These are phyloP conservation scores for Crossaster papposus DNA, from an alignment of 53 echinoderm and acorn worm genomes.

Conservation along the genomic window DNA sequence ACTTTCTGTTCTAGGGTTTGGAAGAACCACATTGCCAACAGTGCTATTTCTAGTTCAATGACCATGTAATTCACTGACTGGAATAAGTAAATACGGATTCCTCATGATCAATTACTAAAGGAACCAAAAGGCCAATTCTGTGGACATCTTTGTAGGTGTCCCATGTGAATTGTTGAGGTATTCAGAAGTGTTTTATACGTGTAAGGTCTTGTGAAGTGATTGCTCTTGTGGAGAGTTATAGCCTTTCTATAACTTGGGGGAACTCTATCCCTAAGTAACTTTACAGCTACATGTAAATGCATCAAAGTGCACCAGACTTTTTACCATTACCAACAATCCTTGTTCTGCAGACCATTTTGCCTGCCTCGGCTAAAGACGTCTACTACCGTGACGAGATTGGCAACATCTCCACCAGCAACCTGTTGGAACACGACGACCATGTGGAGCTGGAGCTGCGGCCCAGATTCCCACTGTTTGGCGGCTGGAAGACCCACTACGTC, in stretches of 20 bases:
- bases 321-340: neutral
- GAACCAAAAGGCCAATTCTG: too few species aligned
- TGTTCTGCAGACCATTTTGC: conserved; percentile 80
- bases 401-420: conserved; percentile 97
- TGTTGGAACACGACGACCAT: conserved; percentile 92
- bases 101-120: too few species aligned
- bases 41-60: too few species aligned
- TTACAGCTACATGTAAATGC: too few species aligned
- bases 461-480: conserved; percentile 94
- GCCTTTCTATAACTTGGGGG: too few species aligned
- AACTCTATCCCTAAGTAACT: too few species aligned
- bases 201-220: neutral
- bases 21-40: too few species aligned
- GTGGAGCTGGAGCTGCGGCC: conserved; percentile 94
- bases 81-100: too few species aligned
- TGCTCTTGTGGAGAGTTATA: neutral
- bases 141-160: neutral
- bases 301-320: too few species aligned
- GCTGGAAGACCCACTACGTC: conserved; percentile 98
- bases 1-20: too few species aligned
- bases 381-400: conserved; percentile 99
- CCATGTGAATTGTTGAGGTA: neutral
- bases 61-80: too few species aligned
- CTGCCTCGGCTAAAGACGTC: conserved; percentile 94
- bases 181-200: neutral